These are phyloP conservation scores for Drosophila pallidifrons DNA, from an alignment of 1,140 invertebrate genomes.

Conservation along the genomic window DNA sequence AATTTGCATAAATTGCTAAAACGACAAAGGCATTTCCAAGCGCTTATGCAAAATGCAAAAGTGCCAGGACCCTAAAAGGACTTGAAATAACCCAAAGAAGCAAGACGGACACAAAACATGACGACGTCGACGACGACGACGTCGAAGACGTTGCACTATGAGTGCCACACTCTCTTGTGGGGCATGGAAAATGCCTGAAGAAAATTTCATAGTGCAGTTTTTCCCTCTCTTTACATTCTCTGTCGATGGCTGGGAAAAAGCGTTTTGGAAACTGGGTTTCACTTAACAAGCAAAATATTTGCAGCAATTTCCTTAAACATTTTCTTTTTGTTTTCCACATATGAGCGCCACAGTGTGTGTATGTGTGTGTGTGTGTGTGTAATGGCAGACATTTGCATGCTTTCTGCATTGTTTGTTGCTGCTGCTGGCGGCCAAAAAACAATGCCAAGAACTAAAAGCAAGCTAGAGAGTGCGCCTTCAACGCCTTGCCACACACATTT, in stretches of 20 bases:
- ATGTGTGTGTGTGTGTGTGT: slow-evolving; percentile 22
- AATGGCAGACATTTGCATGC: slow-evolving; percentile 66
- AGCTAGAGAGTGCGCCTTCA: slow-evolving; percentile 44
- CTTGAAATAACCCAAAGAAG: slow-evolving; percentile 39
- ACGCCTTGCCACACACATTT: slow-evolving; percentile 52
- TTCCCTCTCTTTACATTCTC: not conserved
- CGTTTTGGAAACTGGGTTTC: slow-evolving; percentile 78
- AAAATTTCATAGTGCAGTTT: slow-evolving; percentile 52
- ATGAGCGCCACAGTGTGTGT: not conserved
- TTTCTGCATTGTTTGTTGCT: slow-evolving; percentile 66
- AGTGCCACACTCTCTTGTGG: slow-evolving; percentile 7
- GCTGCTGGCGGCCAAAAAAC: slow-evolving; percentile 54
- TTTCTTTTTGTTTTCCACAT: slow-evolving; percentile 61
- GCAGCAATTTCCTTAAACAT: slow-evolving; percentile 82
- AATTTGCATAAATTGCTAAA: slow-evolving; percentile 81
- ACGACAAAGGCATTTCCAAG: slow-evolving; percentile 78
- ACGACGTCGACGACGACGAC: slow-evolving; percentile 13
- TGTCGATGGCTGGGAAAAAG: slow-evolving; percentile 56
- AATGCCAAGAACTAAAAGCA: slow-evolving; percentile 35
- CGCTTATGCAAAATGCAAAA: slow-evolving; percentile 83
- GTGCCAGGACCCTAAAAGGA: slow-evolving; percentile 64
- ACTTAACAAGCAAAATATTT: slow-evolving; percentile 84
- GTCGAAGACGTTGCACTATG: slow-evolving; percentile 57
- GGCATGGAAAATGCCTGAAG: slow-evolving; percentile 66
- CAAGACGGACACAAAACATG: slow-evolving; percentile 11